These are phyloP conservation scores for Trinectes maculatus DNA, from an alignment of 2,113 vertebrate species.

Conservation along the genomic window DNA sequence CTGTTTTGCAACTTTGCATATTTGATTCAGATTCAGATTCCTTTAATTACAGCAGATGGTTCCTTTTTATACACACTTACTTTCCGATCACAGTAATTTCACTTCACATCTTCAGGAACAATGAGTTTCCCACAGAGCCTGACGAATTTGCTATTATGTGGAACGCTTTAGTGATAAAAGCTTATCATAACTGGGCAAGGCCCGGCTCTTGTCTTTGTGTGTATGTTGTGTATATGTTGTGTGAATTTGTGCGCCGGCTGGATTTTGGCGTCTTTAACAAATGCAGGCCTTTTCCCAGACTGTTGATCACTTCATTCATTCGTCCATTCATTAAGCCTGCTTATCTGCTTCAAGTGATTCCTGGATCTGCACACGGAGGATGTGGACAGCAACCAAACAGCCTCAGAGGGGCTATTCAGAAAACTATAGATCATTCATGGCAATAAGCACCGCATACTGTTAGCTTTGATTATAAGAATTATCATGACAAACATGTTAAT, in stretches of 20 bases:
- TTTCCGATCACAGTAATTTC: slow-evolving; percentile 50
- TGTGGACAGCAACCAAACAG: slow-evolving; percentile 37
- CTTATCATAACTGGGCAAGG: slow-evolving; percentile 26
- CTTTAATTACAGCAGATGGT: too few relatives aligned
- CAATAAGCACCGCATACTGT: slow-evolving; percentile 48
- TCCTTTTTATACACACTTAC: slow-evolving; percentile 40
- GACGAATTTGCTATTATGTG: slow-evolving; percentile 35
- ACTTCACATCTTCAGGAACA: slow-evolving; percentile 39
- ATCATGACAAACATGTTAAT: slow-evolving; percentile 49
- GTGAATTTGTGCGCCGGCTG: neutral
- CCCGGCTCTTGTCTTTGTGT: slow-evolving; percentile 6
- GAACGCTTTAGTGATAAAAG: slow-evolving; percentile 45
- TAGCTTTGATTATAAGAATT: slow-evolving; percentile 48
- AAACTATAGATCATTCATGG: slow-evolving; percentile 59
- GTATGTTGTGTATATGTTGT: neutral
- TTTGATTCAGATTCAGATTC: too few relatives aligned
- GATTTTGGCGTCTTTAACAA: neutral
- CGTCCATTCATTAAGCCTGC: slow-evolving; percentile 13
- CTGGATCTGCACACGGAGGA: slow-evolving; percentile 34
- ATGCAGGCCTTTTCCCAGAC: slow-evolving; percentile 9
- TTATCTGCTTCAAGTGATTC: slow-evolving; percentile 48
- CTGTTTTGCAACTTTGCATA: slow-evolving; percentile 19
- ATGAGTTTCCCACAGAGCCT: slow-evolving; percentile 40
- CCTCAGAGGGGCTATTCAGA: slow-evolving; percentile 50
- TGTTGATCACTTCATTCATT: slow-evolving; percentile 25